Percentiles rank a stretch among this genome's conserved stretches.
Conservation (phyloP, 2,113 vertebrate species). For the Pyrgilauda ruficollis region DNA sequence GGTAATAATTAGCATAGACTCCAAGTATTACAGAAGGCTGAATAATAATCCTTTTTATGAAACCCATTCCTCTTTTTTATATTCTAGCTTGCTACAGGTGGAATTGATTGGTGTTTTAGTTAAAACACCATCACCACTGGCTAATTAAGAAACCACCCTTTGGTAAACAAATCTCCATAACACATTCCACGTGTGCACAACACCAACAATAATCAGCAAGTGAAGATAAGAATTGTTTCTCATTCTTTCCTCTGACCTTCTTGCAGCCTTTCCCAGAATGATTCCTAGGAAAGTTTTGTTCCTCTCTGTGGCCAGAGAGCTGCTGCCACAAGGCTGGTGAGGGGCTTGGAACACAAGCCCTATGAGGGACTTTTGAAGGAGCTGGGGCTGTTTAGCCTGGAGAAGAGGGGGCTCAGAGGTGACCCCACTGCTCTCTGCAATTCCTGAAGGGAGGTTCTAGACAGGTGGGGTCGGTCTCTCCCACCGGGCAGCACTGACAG, state of each 20-base stretch:
- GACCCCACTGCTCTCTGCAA: no score
- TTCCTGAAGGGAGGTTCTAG: no score
- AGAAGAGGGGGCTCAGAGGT: no score
- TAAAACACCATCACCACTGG: background rate
- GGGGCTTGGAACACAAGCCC: no score
- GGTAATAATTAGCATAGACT: background rate
- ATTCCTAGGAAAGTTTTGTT: background rate
- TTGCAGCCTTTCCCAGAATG: background rate
- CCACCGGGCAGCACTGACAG: no score
- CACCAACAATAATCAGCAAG: background rate
- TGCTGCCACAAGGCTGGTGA: background rate
- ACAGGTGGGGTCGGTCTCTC: no score
- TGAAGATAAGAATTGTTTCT: background rate
- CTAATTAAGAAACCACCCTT: background rate
- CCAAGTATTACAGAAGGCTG: no score
- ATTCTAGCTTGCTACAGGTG: background rate
- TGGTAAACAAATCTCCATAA: background rate
- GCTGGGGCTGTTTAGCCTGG: no score
- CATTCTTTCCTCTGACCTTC: background rate
- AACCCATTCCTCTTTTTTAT: background rate
- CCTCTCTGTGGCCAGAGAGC: background rate
- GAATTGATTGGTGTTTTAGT: background rate
- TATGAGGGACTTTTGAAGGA: no score
- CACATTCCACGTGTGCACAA: background rate
- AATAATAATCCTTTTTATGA: background rate